Base-by-base conservation (phyloP, 2,888 invertebrate species). In the Athalia circularis region DNA sequence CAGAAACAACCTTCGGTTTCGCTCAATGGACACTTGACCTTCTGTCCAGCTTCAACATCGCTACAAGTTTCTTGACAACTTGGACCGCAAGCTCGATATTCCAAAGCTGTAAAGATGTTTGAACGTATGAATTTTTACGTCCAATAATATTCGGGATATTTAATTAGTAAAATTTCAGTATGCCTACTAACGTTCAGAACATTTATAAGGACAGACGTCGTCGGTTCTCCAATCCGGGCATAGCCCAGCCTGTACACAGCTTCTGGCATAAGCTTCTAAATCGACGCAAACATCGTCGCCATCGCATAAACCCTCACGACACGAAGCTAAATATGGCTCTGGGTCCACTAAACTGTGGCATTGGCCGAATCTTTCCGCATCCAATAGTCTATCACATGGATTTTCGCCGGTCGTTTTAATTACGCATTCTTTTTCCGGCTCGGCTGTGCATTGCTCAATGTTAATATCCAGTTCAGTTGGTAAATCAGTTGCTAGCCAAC, bases 1-100 rank as follows among this genome's bases (percentile, higher is more conserved):
- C 98, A 98, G 92, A 95, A 96, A 90, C 98, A 98, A 1, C 97
- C 97, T 86, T 97, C 97, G 0, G 92, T 92, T 0, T 91, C 89
- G 9, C 88, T 90, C 4, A 89, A 88, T 47, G 88, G 85, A 80
- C 95, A 95, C 2, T 67, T 67, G n/a, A 75, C 52, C 64, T 68
- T 72, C 47, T 84, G 79, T 3, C 86, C 83, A 4, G 91, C 87
- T 9, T 91, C 89, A 65, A 93, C 88, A 83, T 92, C 93, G 6
- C 94, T 94, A 84, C 96, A 96, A 0, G 94, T 95, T 65, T 92
- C 90, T 59, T 93, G 93, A 84, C 95, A 95, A 76, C 92, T 92
- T 7, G 93, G 89, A 67, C 93, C 92, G 82, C 94, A 94, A 0
- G 92, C 87, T 64, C 91, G 88, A 83, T 92, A 94, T 74, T 90